These are phyloP conservation scores for Stigmatopora argus DNA, from an alignment of 2,113 vertebrate genomes.

Conservation along the genomic window DNA sequence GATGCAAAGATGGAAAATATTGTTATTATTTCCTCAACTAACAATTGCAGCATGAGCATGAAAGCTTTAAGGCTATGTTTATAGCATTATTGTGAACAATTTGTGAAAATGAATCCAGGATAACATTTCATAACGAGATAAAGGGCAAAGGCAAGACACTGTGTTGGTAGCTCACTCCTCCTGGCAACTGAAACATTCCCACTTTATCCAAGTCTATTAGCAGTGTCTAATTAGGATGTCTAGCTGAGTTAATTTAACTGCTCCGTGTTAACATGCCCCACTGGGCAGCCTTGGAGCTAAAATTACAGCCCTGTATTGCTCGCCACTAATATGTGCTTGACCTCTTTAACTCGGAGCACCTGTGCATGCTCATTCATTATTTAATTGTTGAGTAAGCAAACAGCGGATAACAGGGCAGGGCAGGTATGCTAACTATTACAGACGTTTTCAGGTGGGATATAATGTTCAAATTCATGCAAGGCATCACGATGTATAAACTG, in stretches of 20 bases:
- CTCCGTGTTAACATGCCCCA: conserved; percentile 9
- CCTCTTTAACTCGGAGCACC: conserved; percentile 53
- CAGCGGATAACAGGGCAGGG: background rate
- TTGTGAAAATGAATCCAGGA: background rate
- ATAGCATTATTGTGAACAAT: background rate
- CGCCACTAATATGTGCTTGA: conserved; percentile 43
- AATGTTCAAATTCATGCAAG: too few species aligned
- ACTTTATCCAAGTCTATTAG: conserved; percentile 33
- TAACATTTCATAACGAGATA: background rate
- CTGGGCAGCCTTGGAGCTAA: conserved; percentile 29
- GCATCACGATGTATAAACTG: conserved; percentile 11
- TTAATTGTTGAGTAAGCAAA: conserved; percentile 11
- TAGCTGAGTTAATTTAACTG: conserved; percentile 27
- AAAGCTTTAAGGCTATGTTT: background rate
- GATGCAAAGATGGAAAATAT: background rate
- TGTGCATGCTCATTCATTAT: conserved; percentile 23
- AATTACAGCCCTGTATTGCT: conserved; percentile 37
- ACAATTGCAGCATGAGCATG: background rate
- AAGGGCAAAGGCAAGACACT: background rate
- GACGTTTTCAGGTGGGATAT: too few species aligned
- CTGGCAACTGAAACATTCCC: conserved; percentile 29
- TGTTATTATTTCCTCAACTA: background rate
- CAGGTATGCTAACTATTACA: background rate
- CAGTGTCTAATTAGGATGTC: conserved; percentile 35
- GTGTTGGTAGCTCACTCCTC: conserved; percentile 1